A percentile compares a stretch with the other conserved stretches of the same genome.
Evolutionary conservation across 2,797 vertebrate species (phyloP).

Genomic region (Brotogeris chrysoptera): DNA sequence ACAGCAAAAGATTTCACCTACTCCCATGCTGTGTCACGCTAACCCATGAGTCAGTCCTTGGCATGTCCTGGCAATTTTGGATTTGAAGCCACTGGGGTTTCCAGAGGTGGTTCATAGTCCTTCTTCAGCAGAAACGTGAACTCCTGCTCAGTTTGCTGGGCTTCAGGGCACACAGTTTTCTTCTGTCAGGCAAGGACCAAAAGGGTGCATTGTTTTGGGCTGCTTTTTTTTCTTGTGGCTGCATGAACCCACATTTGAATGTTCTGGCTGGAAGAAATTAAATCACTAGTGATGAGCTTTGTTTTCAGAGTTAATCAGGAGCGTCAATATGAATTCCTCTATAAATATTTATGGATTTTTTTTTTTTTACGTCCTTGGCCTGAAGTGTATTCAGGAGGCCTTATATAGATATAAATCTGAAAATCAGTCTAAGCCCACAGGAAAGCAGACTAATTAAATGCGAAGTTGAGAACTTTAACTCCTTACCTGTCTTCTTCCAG

Average conservation of each 20-base stretch:
- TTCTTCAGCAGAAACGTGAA: neutral
- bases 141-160: neutral
- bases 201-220: neutral
- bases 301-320: neutral
- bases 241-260: rapidly evolving
- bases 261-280: neutral
- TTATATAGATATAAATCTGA: neutral
- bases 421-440: neutral
- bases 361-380: neutral
- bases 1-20: neutral
- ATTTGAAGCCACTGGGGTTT: neutral
- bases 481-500: neutral
- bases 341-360: neutral
- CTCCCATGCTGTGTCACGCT: rapidly evolving
- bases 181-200: neutral
- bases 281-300: neutral
- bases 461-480: neutral
- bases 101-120: rapidly evolving
- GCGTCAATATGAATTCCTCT: neutral
- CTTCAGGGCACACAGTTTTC: neutral
- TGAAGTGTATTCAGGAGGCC: neutral
- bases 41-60: rapidly evolving
- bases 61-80: neutral
- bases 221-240: neutral
- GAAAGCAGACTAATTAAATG: neutral